Evolutionary conservation across 1,140 invertebrate species (phyloP).

Genomic region (Atta texana): DNA sequence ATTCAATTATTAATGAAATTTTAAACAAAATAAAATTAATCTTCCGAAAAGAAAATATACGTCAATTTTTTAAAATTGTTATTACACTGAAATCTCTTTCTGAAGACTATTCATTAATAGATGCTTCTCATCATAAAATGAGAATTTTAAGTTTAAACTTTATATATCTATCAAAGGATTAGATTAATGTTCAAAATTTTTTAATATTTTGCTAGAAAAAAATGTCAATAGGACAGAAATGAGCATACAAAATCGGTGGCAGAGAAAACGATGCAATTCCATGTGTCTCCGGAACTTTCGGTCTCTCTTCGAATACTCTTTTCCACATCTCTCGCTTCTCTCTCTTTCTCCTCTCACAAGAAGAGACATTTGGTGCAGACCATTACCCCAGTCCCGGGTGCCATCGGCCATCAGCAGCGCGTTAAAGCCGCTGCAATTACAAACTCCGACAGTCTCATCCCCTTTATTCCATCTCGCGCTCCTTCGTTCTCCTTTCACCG

Average conservation of each 20-base stretch:
- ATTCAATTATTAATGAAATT: not conserved
- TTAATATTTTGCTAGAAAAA: conserved; percentile 7
- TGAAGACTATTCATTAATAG: not conserved
- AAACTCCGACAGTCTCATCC: conserved; percentile 82
- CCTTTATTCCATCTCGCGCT: conserved; percentile 70
- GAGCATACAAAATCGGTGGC: conserved; percentile 47
- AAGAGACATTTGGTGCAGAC: conserved; percentile 81
- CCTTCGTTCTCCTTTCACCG: conserved; percentile 30
- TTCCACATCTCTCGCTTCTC: conserved; percentile 66
- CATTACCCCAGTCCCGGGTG: conserved; percentile 81
- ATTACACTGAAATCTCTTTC: not conserved
- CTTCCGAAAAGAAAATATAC: not conserved
- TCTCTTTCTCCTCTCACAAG: conserved; percentile 67
- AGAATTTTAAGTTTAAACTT: not conserved
- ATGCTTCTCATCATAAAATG: not conserved
- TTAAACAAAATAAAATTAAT: not conserved
- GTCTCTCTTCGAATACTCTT: conserved; percentile 72
- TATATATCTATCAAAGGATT: not conserved
- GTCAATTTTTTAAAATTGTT: not conserved
- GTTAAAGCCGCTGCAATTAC: conserved; percentile 85
- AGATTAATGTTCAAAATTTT: conserved; percentile 11
- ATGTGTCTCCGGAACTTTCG: conserved; percentile 46
- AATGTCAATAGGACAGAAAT: conserved; percentile 62
- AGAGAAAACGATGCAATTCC: conserved; percentile 62
- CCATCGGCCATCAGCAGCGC: conserved; percentile 84